phyloP scores from a whole-genome alignment of 2,113 vertebrate species.

The Corapipo altera region DNA sequence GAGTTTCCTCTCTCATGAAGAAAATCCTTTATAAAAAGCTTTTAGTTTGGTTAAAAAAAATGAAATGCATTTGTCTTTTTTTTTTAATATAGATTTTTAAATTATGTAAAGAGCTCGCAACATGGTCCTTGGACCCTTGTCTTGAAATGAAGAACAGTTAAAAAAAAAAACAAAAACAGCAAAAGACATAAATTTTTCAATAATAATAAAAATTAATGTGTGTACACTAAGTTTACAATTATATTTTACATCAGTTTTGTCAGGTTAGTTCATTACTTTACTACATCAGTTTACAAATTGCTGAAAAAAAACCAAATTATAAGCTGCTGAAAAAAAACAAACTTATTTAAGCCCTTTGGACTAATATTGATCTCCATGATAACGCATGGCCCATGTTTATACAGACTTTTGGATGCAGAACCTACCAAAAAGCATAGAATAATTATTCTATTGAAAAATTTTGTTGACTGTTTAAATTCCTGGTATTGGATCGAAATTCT shows the following conservation, averaged over 20 bases:
- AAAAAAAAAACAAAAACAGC: background rate
- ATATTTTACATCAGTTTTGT: background rate
- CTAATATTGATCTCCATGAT: background rate
- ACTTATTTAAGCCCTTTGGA: background rate
- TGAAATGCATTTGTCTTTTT: background rate
- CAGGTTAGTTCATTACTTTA: background rate
- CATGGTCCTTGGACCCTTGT: accelerated
- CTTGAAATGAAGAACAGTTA: background rate
- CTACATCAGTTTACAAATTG: background rate
- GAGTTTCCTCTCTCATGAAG: background rate
- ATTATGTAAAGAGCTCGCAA: background rate
- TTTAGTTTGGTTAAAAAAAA: background rate
- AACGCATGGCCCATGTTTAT: background rate
- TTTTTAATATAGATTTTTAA: background rate
- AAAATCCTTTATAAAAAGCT: background rate
- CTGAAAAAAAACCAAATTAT: background rate
- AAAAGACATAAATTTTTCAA: background rate
- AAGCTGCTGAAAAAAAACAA: background rate
- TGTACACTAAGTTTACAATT: background rate
- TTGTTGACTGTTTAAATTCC: background rate
- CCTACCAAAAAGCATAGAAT: background rate
- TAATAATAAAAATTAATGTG: background rate
- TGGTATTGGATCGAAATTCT: accelerated
- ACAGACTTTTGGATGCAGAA: background rate
- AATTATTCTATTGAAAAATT: background rate